Evolutionary conservation across 2,888 invertebrate species (phyloP).

Genomic region (Leptarthrus brevirostris): DNA sequence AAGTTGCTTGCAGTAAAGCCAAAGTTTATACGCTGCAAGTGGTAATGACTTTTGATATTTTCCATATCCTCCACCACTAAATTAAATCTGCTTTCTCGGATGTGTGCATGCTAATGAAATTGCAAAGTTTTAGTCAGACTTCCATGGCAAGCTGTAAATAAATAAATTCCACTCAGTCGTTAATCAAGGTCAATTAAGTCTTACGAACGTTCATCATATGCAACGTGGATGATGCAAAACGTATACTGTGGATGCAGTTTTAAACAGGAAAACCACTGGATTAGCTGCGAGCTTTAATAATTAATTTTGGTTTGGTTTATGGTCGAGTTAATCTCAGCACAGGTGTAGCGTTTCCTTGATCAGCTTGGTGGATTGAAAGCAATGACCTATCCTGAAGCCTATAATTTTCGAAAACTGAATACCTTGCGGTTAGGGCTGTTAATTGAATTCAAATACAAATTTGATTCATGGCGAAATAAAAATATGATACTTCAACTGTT

Average conservation of each 20-base stretch:
- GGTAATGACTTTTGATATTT: too few relatives aligned
- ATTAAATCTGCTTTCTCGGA: too few relatives aligned
- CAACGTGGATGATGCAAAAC: background rate
- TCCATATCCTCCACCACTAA: too few relatives aligned
- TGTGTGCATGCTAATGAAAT: conserved; percentile 10
- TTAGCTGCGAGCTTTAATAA: background rate
- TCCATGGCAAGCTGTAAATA: too few relatives aligned
- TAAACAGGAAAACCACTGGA: background rate
- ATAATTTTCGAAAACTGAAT: background rate
- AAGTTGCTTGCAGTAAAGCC: too few relatives aligned
- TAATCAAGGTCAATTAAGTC: conserved; percentile 28
- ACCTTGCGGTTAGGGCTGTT: background rate
- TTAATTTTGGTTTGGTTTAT: background rate
- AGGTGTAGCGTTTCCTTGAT: background rate
- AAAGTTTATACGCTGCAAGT: too few relatives aligned
- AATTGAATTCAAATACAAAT: too few relatives aligned
- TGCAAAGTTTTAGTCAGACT: background rate
- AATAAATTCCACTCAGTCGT: background rate
- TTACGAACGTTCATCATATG: background rate
- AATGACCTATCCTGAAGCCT: background rate
- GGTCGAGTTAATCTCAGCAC: too few relatives aligned
- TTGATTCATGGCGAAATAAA: too few relatives aligned
- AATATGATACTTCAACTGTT: too few relatives aligned
- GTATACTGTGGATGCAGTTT: conserved; percentile 5
- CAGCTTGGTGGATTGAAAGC: background rate